Evolutionary conservation across 2,113 vertebrate species (phyloP).

Genomic region (Solea solea): DNA sequence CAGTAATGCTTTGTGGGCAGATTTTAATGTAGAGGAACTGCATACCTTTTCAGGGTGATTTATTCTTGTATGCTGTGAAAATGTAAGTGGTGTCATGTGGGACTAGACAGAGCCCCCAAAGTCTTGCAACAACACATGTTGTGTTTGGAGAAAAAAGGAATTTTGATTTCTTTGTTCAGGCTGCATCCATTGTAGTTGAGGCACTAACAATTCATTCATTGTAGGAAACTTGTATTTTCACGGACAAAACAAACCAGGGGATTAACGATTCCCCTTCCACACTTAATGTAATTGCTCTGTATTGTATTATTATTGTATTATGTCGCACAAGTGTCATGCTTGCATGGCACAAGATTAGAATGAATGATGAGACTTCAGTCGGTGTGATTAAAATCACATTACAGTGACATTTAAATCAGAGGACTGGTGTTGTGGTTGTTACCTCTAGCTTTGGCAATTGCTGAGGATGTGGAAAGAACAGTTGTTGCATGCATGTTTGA

Average conservation of each 20-base stretch:
- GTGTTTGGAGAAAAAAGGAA: background rate
- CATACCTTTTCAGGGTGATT: background rate
- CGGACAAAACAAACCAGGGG: background rate
- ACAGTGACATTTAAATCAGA: slow-evolving; percentile 54
- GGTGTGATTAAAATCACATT: slow-evolving; percentile 69
- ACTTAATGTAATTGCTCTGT: slow-evolving; percentile 12
- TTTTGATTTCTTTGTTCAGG: background rate
- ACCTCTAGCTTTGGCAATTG: slow-evolving; percentile 32
- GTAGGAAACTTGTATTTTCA: background rate
- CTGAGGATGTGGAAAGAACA: slow-evolving; percentile 39
- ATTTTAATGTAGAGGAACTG: background rate
- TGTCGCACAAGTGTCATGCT: slow-evolving; percentile 11
- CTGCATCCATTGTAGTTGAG: too few relatives aligned
- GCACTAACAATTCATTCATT: background rate
- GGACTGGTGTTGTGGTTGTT: slow-evolving; percentile 31
- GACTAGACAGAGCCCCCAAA: background rate
- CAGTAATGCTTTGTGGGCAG: background rate
- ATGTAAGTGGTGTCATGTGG: slow-evolving; percentile 6
- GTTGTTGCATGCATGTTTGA: slow-evolving; percentile 17
- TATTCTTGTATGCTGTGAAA: background rate
- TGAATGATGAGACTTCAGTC: slow-evolving; percentile 66
- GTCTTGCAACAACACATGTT: background rate
- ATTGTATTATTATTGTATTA: slow-evolving; percentile 4
- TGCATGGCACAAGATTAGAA: slow-evolving; percentile 44
- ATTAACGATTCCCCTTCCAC: background rate